phyloP scores from a whole-genome alignment of 2,888 invertebrate genomes.

The Drosophila planitibia region DNA sequence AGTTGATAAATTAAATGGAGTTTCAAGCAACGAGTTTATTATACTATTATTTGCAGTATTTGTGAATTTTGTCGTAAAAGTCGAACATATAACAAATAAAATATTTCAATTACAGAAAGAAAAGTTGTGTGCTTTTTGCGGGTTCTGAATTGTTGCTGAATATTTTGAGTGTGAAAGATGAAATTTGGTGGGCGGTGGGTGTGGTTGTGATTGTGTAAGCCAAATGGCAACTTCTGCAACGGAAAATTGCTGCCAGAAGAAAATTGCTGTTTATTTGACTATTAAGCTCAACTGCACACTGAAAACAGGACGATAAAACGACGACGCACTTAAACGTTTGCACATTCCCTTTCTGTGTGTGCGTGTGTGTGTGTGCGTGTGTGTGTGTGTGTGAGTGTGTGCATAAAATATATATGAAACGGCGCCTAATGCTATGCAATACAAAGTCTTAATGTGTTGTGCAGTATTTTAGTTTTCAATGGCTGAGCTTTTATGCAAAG shows the following conservation, averaged over 20 bases:
- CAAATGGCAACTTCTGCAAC: slow-evolving; percentile 46
- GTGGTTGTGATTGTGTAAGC: slow-evolving; percentile 21
- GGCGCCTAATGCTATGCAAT: slow-evolving; percentile 74
- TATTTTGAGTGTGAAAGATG: background rate
- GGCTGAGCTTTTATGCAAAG: slow-evolving; percentile 79
- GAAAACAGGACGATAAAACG: slow-evolving; percentile 45
- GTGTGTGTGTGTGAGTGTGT: slow-evolving; percentile 19
- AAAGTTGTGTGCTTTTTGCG: slow-evolving; percentile 20
- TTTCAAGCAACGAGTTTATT: background rate
- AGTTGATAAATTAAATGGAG: background rate
- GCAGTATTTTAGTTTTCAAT: slow-evolving; percentile 81
- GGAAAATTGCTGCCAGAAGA: slow-evolving; percentile 53
- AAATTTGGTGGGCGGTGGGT: background rate
- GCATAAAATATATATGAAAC: slow-evolving; percentile 78
- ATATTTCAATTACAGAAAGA: slow-evolving; percentile 53
- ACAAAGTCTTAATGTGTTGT: slow-evolving; percentile 76
- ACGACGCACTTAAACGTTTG: slow-evolving; percentile 35
- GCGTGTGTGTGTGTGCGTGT: slow-evolving; percentile 1
- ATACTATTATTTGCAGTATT: background rate
- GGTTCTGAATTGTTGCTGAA: slow-evolving; percentile 13
- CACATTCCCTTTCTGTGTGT: slow-evolving; percentile 1
- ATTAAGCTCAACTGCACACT: slow-evolving; percentile 76
- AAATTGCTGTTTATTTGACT: slow-evolving; percentile 77
- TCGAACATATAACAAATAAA: slow-evolving; percentile 43
- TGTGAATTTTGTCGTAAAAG: slow-evolving; percentile 13